phyloP scores from a whole-genome alignment of 2,113 vertebrate species.

The Callithrix jacchus region DNA sequence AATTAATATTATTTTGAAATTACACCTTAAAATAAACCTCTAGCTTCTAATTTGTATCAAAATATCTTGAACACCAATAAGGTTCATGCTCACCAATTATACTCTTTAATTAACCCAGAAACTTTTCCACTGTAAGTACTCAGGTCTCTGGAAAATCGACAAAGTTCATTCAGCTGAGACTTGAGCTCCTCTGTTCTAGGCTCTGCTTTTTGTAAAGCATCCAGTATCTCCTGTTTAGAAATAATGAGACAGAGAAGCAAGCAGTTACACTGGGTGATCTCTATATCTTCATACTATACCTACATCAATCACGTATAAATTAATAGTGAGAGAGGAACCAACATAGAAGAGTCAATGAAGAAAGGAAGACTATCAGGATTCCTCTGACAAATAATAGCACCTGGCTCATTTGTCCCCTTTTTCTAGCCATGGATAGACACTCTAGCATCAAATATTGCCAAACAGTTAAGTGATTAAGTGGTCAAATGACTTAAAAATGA shows the following conservation, averaged over 20 bases:
- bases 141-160: conserved; percentile 94
- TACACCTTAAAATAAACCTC: neutral
- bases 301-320: neutral
- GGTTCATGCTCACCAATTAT: conserved; percentile 91
- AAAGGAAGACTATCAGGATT: neutral
- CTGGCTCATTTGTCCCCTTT: neutral
- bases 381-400: neutral
- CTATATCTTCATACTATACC: neutral
- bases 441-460: neutral
- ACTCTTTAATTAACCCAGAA: conserved; percentile 94
- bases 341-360: neutral
- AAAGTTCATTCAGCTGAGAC: conserved; percentile 93
- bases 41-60: neutral
- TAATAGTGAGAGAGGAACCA: neutral
- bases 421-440: neutral
- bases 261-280: neutral
- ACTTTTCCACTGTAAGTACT: conserved; percentile 92
- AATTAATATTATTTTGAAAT: neutral
- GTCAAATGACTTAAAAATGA: neutral
- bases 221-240: conserved; percentile 87
- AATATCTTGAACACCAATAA: neutral
- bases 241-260: conserved; percentile 46
- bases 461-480: neutral
- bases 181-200: conserved; percentile 94
- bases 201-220: conserved; percentile 90